Evolutionary conservation across 2,888 invertebrate species (phyloP), one percentile per base, ranked within the genome.

Genomic region (Linnaemya vulpina): DNA sequence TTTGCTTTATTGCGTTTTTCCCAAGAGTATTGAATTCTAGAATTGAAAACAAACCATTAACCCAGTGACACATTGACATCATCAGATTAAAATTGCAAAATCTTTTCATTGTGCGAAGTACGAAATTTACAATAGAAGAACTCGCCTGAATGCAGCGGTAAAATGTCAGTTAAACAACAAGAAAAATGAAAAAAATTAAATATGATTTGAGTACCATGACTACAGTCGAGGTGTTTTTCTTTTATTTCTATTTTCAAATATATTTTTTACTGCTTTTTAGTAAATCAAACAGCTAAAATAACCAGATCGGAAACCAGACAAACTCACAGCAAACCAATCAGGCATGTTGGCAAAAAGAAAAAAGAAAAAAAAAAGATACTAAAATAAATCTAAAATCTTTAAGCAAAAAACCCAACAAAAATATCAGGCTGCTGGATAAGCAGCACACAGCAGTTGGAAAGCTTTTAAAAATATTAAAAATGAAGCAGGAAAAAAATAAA

Each of bases 1-100:
- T 75, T 60, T 55, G 30, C 38, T 20, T 7, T 25, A n/a, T 4
- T 46, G 35, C 38, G 63, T 63, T 11, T 35, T 10, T 63, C 15
- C 51, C 80, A 65, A 80, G 76, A 63, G 65, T 80, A 84, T 80
- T 80, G 15, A 75, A 51, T 84, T 80, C 38, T 51, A 11, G 62
- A 74, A 53, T 70, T 25, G 49, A 82, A 75, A 63, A 75, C 78
- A 85, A 71, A 85, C 79, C 83, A 86, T 87, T 87, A 87, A 87
- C 87, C 87, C 86, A 86, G 53, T 87, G 87, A 83, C 87, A 87
- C 84, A 87, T 87, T 87, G 87, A 87, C 87, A 86, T 84, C 82
- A 86, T 86, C 86, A 82, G 87, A 87, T 86, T 86, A 83, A 84
- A 80, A 68, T 75, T 78, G 67, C 51, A 58, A 80, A 65, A 84